Evolutionary conservation across 2,797 vertebrate genomes (phyloP).

Genomic region (Megaceryle alcyon): DNA sequence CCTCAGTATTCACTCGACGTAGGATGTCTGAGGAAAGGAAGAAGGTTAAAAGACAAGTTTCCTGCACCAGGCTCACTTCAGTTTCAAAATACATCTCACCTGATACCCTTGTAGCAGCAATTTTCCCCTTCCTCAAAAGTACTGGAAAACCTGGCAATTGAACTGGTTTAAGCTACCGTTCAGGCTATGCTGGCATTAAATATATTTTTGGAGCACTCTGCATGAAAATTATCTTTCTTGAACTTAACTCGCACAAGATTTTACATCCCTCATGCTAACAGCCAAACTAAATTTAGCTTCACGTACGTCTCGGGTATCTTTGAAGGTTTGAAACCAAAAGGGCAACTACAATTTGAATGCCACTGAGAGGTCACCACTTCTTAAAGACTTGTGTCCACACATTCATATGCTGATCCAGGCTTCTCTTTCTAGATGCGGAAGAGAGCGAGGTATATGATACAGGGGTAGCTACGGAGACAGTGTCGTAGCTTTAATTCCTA

Average conservation of each 20-base stretch:
- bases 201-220: background rate
- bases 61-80: background rate
- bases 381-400: background rate
- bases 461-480: background rate
- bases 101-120: background rate
- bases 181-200: background rate
- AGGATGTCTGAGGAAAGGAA: background rate
- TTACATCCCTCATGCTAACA: background rate
- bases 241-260: background rate
- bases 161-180: background rate
- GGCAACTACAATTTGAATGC: background rate
- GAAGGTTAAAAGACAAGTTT: background rate
- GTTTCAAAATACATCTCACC: background rate
- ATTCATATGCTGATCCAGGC: background rate
- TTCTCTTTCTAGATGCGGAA: background rate
- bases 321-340: background rate
- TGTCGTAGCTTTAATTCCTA: background rate
- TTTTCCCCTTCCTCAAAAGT: background rate
- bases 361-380: background rate
- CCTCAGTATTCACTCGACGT: background rate
- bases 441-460: background rate
- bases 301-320: background rate
- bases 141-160: background rate
- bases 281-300: background rate
- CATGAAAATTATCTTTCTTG: background rate